These are phyloP conservation scores for Anguilla japonica DNA, from an alignment of 2,113 vertebrate genomes.

Conservation along the genomic window DNA sequence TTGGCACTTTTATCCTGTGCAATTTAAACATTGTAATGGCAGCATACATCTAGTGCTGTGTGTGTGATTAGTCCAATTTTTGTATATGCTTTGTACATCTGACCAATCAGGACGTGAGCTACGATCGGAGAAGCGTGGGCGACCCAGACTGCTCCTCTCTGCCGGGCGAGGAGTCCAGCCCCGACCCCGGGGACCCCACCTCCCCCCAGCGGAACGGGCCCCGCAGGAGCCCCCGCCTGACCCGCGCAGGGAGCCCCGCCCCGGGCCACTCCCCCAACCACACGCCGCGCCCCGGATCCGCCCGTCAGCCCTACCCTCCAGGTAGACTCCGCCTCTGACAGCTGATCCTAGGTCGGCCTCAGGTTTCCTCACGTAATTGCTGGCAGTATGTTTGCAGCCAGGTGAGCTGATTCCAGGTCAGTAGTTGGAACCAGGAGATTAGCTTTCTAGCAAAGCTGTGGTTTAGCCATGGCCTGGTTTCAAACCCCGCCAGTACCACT, in stretches of 20 bases:
- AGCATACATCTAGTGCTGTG: not conserved
- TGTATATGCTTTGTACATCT: slow-evolving; percentile 31
- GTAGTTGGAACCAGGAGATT: not conserved
- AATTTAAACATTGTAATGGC: not conserved
- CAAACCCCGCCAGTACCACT: too few species aligned
- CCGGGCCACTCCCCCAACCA: slow-evolving; percentile 46
- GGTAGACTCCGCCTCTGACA: slow-evolving; percentile 52
- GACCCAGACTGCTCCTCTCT: slow-evolving; percentile 88
- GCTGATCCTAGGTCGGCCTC: not conserved
- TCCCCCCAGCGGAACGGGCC: slow-evolving; percentile 78
- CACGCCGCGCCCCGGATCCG: slow-evolving; percentile 69
- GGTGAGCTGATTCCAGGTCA: not conserved
- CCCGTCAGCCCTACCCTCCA: slow-evolving; percentile 73
- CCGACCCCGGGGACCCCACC: slow-evolving; percentile 76
- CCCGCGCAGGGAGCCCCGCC: slow-evolving; percentile 74
- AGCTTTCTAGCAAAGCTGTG: too few species aligned
- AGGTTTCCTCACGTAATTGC: not conserved
- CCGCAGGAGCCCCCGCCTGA: slow-evolving; percentile 67
- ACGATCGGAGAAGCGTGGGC: slow-evolving; percentile 84
- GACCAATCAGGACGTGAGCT: slow-evolving; percentile 83
- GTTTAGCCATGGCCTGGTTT: too few species aligned
- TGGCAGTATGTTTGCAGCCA: not conserved
- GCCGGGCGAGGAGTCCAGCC: slow-evolving; percentile 79
- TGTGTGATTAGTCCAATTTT: not conserved
- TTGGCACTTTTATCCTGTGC: not conserved